phyloP scores from a whole-genome alignment of 2,888 invertebrate species.

The Allacma fusca region DNA sequence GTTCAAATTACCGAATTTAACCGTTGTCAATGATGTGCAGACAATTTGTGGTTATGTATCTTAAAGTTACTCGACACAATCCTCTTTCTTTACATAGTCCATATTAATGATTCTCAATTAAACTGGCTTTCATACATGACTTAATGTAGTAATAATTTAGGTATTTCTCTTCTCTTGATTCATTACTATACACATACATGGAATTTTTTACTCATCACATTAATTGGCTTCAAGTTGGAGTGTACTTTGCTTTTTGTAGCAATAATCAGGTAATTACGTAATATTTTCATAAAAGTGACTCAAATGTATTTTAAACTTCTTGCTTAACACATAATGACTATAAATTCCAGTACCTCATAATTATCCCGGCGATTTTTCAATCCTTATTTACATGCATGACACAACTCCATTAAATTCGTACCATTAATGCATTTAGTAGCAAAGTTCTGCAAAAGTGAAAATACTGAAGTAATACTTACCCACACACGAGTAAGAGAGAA shows the following conservation, averaged over 20 bases:
- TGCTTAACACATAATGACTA: constrained; percentile 10
- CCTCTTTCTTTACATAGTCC: no score
- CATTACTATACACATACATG: constrained; percentile 14
- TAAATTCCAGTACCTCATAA: neutral
- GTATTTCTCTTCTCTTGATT: neutral
- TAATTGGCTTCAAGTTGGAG: constrained; percentile 29
- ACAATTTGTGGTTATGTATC: no score
- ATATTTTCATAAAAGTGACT: constrained; percentile 16
- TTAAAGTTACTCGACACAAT: no score
- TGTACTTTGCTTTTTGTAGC: constrained; percentile 27
- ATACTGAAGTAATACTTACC: neutral
- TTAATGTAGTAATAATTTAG: neutral
- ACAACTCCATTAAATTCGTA: no score
- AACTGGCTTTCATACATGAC: neutral
- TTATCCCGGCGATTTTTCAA: neutral
- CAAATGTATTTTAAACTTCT: neutral
- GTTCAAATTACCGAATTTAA: no score
- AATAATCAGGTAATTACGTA: constrained; percentile 34
- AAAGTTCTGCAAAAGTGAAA: constrained; percentile 1
- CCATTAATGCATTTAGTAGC: neutral
- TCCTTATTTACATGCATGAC: neutral
- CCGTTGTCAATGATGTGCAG: no score
- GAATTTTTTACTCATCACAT: constrained; percentile 28
- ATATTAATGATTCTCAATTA: no score
- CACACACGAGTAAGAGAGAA: neutral